Evolutionary conservation across 2,888 invertebrate genomes (phyloP).

Genomic region (Taenaris catops): DNA sequence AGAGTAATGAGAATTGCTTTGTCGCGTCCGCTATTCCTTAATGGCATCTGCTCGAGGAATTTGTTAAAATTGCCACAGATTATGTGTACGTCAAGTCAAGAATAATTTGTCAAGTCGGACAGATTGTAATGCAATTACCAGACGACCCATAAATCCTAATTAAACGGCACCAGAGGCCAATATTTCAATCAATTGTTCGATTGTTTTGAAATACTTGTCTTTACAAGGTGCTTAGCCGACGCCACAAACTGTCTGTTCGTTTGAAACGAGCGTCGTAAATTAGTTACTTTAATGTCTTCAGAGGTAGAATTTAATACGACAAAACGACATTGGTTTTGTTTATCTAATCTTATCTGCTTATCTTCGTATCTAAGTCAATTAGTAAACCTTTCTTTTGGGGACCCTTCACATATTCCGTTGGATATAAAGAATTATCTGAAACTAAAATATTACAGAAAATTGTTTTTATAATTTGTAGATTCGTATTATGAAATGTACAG

Average conservation of each 20-base stretch:
- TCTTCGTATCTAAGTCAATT: slow-evolving; percentile 15
- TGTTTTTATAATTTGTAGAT: too few relatives aligned
- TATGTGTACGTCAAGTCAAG: slow-evolving; percentile 11
- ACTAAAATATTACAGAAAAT: too few relatives aligned
- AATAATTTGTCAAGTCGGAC: slow-evolving; percentile 31
- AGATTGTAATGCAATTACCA: slow-evolving; percentile 18
- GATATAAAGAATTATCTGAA: too few relatives aligned
- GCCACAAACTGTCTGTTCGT: slow-evolving; percentile 5
- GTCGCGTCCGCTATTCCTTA: slow-evolving; percentile 1
- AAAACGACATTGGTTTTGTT: slow-evolving; percentile 6
- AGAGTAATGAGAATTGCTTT: too few relatives aligned
- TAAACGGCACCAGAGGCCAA: slow-evolving; percentile 27
- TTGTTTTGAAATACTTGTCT: slow-evolving; percentile 26
- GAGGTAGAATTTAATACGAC: slow-evolving; percentile 6
- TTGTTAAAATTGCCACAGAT: slow-evolving; percentile 10
- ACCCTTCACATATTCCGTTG: neutral
- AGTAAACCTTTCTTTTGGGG: slow-evolving; percentile 5
- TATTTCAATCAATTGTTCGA: slow-evolving; percentile 32
- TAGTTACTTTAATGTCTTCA: slow-evolving; percentile 9
- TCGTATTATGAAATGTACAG: too few relatives aligned
- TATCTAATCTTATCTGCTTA: slow-evolving; percentile 13
- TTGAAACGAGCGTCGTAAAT: slow-evolving; percentile 11
- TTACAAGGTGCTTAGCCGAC: slow-evolving; percentile 7
- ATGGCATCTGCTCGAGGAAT: slow-evolving; percentile 16
- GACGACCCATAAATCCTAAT: slow-evolving; percentile 38